These are phyloP conservation scores for Monomorium pharaonis DNA, from an alignment of 1,140 invertebrate species.

Conservation along the genomic window DNA sequence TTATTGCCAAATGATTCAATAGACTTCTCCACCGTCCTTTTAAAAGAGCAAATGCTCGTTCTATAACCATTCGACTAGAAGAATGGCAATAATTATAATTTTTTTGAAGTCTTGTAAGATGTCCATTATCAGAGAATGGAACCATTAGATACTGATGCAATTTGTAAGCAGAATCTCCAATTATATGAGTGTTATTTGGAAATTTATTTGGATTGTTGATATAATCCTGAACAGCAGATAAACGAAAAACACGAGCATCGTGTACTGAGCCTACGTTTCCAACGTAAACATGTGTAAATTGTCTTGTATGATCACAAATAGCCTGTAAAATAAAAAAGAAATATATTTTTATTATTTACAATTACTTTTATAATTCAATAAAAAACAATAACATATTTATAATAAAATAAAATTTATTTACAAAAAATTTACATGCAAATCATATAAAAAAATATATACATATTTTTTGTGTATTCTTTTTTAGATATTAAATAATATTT, in stretches of 20 bases:
- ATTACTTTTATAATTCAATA: neutral
- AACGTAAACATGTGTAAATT: conserved; percentile 6
- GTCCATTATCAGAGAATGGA: neutral
- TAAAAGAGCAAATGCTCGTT: neutral
- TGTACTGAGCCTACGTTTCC: neutral
- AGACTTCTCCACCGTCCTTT: conserved; percentile 13
- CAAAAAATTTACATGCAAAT: no score
- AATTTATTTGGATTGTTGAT: neutral
- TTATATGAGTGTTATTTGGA: conserved; percentile 27
- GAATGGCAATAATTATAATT: conserved; percentile 10
- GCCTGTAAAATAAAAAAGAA: neutral
- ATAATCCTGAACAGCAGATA: neutral
- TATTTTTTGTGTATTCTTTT: no score
- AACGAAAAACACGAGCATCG: neutral
- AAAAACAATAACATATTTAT: no score
- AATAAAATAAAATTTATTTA: no score
- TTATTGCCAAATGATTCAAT: neutral
- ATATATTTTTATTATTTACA: neutral
- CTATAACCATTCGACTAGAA: neutral
- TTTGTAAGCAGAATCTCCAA: neutral
- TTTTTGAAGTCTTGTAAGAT: neutral
- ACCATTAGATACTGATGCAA: neutral
- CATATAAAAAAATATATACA: no score
- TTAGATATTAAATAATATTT: no score
- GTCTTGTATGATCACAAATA: neutral